A percentile compares a stretch with the other conserved stretches of the same genome.
These are phyloP conservation scores for Rotaria socialis DNA, from an alignment of 2,888 invertebrate species.

Conservation along the genomic window DNA sequence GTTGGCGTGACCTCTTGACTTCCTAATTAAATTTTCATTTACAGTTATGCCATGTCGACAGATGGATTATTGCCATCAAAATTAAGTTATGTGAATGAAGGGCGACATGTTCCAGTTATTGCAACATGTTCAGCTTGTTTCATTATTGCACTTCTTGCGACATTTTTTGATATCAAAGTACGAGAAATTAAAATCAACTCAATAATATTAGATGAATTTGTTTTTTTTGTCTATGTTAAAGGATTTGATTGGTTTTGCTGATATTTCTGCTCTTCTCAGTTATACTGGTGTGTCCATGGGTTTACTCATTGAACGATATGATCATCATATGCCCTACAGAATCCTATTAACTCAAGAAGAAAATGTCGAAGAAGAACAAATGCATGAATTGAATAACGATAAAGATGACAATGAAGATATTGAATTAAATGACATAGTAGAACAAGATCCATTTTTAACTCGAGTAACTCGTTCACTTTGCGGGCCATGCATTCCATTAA, in stretches of 20 bases:
- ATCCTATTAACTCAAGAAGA: background rate
- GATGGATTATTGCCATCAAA: constrained; percentile 41
- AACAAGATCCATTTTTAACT: background rate
- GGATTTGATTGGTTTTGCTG: constrained; percentile 44
- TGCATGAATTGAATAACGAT: background rate
- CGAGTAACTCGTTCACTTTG: background rate
- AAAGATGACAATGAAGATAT: background rate
- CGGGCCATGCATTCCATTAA: background rate
- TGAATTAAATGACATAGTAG: background rate
- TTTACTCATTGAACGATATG: constrained; percentile 41
- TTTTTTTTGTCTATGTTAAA: background rate
- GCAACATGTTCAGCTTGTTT: constrained; percentile 34
- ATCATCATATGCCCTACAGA: background rate
- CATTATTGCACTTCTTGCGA: constrained; percentile 22
- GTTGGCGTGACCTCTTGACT: no score
- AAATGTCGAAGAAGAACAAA: background rate
- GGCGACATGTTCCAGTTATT: constrained; percentile 31
- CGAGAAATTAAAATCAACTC: no score
- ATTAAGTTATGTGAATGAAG: constrained; percentile 35
- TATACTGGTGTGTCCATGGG: constrained; percentile 38
- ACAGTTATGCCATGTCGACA: constrained; percentile 41
- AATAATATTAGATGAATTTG: background rate
- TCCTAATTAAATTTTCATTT: background rate
- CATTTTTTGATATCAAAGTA: constrained; percentile 41
- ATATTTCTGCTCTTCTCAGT: constrained; percentile 42